Evolutionary conservation across 2,797 vertebrate species (phyloP).

Genomic region (Macroramphosus scolopax): DNA sequence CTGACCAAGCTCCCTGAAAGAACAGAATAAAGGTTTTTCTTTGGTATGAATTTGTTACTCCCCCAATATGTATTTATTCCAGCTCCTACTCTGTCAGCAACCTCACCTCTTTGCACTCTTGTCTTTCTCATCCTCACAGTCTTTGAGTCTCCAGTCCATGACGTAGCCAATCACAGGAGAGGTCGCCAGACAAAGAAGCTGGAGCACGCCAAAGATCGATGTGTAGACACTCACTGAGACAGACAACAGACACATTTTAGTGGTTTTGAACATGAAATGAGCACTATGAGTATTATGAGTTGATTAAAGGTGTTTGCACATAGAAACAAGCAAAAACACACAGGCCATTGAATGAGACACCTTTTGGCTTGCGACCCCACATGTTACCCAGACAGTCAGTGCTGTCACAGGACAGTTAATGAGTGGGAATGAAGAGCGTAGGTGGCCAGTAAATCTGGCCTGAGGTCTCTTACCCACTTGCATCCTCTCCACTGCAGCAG

Average conservation of each 20-base stretch:
- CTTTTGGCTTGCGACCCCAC: too few species aligned
- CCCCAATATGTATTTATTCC: background rate
- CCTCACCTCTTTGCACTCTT: conserved; percentile 74
- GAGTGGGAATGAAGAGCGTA: conserved; percentile 10
- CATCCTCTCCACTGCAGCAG: conserved; percentile 80
- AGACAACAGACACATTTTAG: background rate
- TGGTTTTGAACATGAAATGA: conserved; percentile 5
- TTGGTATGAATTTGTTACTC: background rate
- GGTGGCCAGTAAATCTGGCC: conserved; percentile 29
- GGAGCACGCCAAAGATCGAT: conserved; percentile 94
- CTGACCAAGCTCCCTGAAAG: conserved; percentile 81
- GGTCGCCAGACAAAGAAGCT: conserved; percentile 93
- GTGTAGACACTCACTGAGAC: conserved; percentile 91
- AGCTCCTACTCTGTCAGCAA: background rate
- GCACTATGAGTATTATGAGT: background rate
- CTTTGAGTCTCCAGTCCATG: conserved; percentile 97
- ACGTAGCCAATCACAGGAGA: conserved; percentile 94
- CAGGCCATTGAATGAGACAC: too few species aligned
- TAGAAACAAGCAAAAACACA: too few species aligned
- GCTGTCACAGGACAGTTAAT: conserved; percentile 26
- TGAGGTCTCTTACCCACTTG: conserved; percentile 79
- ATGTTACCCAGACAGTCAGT: conserved; percentile 36
- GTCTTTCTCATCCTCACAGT: conserved; percentile 87
- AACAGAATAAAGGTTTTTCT: background rate
- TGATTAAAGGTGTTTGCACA: too few species aligned